These are phyloP conservation scores for Amazona vittata DNA, from an alignment of 2,113 vertebrate species.

Conservation along the genomic window DNA sequence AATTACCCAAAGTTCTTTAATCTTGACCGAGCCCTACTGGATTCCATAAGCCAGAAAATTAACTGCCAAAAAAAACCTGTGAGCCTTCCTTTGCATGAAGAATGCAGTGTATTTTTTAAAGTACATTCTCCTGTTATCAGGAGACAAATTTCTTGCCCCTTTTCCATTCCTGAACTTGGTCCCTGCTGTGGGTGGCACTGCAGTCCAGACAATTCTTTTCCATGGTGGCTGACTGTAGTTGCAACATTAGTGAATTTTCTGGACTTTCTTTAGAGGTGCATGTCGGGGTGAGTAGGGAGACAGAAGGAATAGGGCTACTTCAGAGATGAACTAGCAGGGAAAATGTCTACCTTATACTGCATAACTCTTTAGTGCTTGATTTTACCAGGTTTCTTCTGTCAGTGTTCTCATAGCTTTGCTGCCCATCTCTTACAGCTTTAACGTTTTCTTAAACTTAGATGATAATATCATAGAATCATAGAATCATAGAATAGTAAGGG, in stretches of 20 bases:
- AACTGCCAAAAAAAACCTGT: neutral
- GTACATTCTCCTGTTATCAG: neutral
- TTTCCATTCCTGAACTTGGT: neutral
- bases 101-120: neutral
- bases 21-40: neutral
- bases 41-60: neutral
- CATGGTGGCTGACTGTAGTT: neutral
- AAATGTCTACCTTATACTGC: neutral
- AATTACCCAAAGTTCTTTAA: neutral
- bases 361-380: neutral
- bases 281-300: neutral
- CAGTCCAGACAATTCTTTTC: conserved; percentile 25
- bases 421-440: neutral
- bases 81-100: neutral
- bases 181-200: conserved; percentile 55
- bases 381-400: neutral
- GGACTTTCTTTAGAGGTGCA: neutral
- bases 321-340: neutral
- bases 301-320: neutral
- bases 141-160: neutral
- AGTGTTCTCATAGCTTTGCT: neutral
- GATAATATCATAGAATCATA: too few relatives aligned
- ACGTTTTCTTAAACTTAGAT: neutral
- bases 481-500: too few relatives aligned
- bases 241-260: neutral